Conservation (phyloP, 2,888 invertebrate genomes). For the Andrena trimmerana region DNA sequence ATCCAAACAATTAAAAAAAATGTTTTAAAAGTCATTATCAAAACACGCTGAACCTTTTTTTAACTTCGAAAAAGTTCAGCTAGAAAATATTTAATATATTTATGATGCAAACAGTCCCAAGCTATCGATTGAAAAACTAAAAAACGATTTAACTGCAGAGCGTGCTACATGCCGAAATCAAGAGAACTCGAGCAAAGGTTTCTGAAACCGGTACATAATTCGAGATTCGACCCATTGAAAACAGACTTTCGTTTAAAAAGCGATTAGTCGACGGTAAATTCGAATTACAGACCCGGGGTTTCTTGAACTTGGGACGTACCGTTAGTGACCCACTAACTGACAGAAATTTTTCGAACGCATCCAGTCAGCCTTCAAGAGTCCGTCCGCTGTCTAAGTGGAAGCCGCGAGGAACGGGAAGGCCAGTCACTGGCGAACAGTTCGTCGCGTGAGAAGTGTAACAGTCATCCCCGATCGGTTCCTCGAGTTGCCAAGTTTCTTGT, state of each 20-base stretch:
- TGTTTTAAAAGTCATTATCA: not conserved
- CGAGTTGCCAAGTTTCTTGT: constrained; percentile 32
- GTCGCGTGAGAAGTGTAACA: constrained; percentile 66
- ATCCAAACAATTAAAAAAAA: not conserved
- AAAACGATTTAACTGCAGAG: not conserved
- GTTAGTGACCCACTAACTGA: constrained; percentile 84
- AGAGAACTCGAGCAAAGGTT: not conserved
- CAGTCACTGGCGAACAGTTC: constrained; percentile 75
- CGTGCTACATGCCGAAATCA: not conserved
- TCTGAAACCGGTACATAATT: not conserved
- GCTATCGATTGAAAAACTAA: not conserved
- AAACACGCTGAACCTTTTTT: not conserved
- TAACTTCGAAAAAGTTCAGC: too few relatives aligned
- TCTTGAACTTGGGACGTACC: constrained; percentile 82
- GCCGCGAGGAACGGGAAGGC: constrained; percentile 58
- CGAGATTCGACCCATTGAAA: not conserved
- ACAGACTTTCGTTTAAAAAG: not conserved
- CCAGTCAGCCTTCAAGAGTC: constrained; percentile 70
- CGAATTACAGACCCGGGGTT: constrained; percentile 76
- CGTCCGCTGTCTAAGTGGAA: constrained; percentile 41
- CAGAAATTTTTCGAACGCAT: constrained; percentile 77
- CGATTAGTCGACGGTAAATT: constrained; percentile 70
- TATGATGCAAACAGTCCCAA: not conserved
- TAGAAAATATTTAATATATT: not conserved
- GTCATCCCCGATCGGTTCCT: constrained; percentile 45